Percentiles rank a stretch among this genome's conserved stretches.
These are phyloP conservation scores for Candoia aspera DNA, from an alignment of 2,113 vertebrate genomes.

Conservation along the genomic window DNA sequence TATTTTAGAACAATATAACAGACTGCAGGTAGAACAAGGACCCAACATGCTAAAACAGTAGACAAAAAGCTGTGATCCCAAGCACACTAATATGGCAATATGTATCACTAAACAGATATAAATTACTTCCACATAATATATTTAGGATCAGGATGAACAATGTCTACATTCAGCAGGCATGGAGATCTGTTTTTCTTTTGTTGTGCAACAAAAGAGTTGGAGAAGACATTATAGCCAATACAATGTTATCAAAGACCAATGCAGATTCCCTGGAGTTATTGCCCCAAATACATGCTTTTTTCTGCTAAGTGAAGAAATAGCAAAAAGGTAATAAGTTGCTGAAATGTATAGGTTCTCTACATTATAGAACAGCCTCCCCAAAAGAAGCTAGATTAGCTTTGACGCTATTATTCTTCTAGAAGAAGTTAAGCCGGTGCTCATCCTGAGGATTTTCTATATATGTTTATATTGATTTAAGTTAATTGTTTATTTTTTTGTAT, in stretches of 20 bases:
- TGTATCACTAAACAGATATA: neutral
- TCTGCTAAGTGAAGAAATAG: neutral
- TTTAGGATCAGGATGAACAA: neutral
- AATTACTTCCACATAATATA: conserved; percentile 18
- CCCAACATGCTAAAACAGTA: conserved; percentile 29
- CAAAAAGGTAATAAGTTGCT: neutral
- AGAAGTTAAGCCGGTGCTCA: neutral
- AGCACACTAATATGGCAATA: neutral
- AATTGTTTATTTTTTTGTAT: neutral
- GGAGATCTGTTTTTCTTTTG: conserved; percentile 4
- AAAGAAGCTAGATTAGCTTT: neutral
- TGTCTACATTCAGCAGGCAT: conserved; percentile 18
- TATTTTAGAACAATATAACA: conserved; percentile 20
- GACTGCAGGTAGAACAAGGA: conserved; percentile 26
- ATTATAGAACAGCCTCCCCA: neutral
- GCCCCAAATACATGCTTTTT: neutral
- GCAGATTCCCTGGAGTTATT: neutral
- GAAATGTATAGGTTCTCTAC: neutral
- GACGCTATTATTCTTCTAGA: neutral
- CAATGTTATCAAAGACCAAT: neutral
- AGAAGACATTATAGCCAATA: neutral
- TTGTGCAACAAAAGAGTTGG: conserved; percentile 20
- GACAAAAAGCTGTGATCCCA: neutral
- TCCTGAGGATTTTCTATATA: neutral
- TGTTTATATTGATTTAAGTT: neutral